Conservation (phyloP, 1,140 invertebrate species). For the Listronotus oregonensis region DNA sequence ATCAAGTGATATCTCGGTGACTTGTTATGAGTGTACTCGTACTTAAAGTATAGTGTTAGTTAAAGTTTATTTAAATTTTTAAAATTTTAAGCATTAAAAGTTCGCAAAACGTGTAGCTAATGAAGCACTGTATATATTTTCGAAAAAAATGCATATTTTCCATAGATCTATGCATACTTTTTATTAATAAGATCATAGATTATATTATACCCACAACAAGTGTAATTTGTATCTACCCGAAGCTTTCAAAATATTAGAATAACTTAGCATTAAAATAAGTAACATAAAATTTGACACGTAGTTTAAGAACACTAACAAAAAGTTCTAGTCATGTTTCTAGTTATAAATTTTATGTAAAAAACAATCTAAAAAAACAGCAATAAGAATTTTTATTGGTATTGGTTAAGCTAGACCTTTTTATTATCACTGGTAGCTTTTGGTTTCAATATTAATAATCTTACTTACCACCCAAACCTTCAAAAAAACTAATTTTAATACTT, state of each 20-base stretch:
- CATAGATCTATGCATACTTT: conserved; percentile 1
- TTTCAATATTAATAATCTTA: too few relatives aligned
- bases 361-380: too few relatives aligned
- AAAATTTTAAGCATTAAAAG: conserved; percentile 22
- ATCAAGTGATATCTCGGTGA: conserved; percentile 11
- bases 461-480: too few relatives aligned
- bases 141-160: neutral
- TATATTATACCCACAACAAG: neutral
- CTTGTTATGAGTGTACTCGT: conserved; percentile 20
- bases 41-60: conserved; percentile 11
- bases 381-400: too few relatives aligned
- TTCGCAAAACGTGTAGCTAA: conserved; percentile 36
- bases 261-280: neutral
- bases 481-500: too few relatives aligned
- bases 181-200: neutral
- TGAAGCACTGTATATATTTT: conserved; percentile 37
- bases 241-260: conserved; percentile 17
- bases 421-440: too few relatives aligned
- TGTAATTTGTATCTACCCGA: conserved; percentile 5
- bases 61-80: conserved; percentile 19
- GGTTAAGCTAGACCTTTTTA: too few relatives aligned
- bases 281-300: too few relatives aligned
- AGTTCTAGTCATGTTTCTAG: too few relatives aligned
- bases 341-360: too few relatives aligned
- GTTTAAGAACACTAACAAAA: too few relatives aligned